Base-by-base conservation (phyloP, 2,113 vertebrate species). In the Cathartes aura region DNA sequence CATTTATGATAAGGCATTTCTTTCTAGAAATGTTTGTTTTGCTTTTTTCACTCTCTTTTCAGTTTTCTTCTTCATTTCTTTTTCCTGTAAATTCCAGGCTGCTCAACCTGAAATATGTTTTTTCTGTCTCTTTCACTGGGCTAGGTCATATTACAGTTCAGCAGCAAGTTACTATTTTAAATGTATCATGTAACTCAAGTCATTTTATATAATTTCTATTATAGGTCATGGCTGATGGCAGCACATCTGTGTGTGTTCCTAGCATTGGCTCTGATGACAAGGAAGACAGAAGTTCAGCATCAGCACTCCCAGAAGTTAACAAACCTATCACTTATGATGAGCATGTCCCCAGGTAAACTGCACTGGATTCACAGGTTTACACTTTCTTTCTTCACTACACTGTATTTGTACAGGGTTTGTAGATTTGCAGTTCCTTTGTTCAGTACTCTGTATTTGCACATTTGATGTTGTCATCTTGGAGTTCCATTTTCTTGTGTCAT, bases 141-240 rank as follows among this genome's bases (percentile, higher is more conserved):
- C 40, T 55, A 30, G 15, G 17, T 81, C 21, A 75, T 73, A n/a
- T 43, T 24, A 68, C 60, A 58, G 52, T 45, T 87, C 56, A 84
- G 8, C 48, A 50, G 2, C 42, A 72, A 64, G 30, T 85, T 74
- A 34, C 18, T 67, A 9, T 66, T 83, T 84, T 58, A 73, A 86
- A 73, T 43, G 15, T 43, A 55, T 50, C 15, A 26, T 45, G 16
- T 58, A 87, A 38, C 32, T 52, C 23, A 59, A 76, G 11, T 59
- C 2, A 62, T 82, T 62, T 55, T 95, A 23, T 68, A 34, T 91
- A 2, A 90, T 95, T 82, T 75, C 36, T 62, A 2, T 80, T 84
- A 8, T 68, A 99, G 99, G 99, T 99, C 82, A 98, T 98, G 98
- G 98, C 98, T 78, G 99, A 99, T 95, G 99, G 99, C 22, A 98